Base-by-base conservation (phyloP, 2,113 vertebrate species). In the Chunga burmeisteri region DNA sequence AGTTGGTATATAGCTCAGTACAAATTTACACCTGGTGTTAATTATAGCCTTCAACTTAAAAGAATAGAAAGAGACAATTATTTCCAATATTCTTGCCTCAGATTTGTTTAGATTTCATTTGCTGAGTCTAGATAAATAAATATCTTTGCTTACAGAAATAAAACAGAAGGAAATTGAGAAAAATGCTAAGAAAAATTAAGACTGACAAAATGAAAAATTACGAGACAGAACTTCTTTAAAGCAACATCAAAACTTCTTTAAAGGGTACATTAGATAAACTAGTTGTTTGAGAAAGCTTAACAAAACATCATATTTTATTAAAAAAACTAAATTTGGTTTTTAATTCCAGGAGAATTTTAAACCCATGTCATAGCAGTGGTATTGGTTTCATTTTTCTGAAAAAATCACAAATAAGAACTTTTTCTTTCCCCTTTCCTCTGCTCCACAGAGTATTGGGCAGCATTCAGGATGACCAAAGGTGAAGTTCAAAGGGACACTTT, bases 401-500 rank as follows among this genome's bases (percentile, higher is more conserved):
- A 83, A 62, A 84, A 81, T 8, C 46, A 36, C 65, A 63, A 66
- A 38, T 34, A 49, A 78, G 56, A 74, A 71, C 30, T 67, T 59
- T 55, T n/a, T 49, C 73, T 55, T 70, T 36, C 4, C 34, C 5
- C 21, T 9, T 30, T 50, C 3, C 66, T 49, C 27, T 36, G 81
- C 56, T 83, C 85, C 3, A 0, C 26, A 78, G 63, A 67, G 68
- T 14, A 10, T 9, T 67, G 61, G 93, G 77, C 78, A 67, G 80
- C 84, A 91, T 73, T 90, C 38, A 11, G 46, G 72, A 70, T 81
- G 82, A 83, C 87, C 77, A 3, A 78, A 95, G 90, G 67, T 79
- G 78, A 94, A 95, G 89, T 92, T 97, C 96, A 94, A 97, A 97
- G 94, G 34, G 65, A 95, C 52, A 1, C 18, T 74, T 81, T 42